phyloP scores from a whole-genome alignment of 2,797 vertebrate genomes.

The Zalophus californianus region DNA sequence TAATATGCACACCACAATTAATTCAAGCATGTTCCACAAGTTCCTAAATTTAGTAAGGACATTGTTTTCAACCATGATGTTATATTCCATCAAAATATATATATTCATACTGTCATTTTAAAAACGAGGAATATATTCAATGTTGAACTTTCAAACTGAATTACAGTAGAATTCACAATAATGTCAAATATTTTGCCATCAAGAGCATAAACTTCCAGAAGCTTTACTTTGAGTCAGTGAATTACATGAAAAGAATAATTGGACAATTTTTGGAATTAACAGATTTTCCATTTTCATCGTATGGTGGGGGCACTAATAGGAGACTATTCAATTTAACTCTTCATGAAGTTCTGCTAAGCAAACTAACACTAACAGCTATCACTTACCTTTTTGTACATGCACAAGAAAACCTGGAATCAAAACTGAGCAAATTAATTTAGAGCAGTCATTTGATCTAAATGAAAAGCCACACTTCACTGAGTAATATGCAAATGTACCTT shows the following conservation, averaged over 20 bases:
- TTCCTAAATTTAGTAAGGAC: neutral
- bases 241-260: neutral
- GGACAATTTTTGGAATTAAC: neutral
- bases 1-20: neutral
- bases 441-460: constrained; percentile 39
- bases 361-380: neutral
- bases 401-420: neutral
- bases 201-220: neutral
- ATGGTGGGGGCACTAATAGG: neutral
- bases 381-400: neutral
- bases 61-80: neutral
- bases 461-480: constrained; percentile 19
- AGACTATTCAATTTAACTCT: neutral
- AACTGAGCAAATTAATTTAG: constrained; percentile 20
- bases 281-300: neutral
- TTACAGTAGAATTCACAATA: neutral
- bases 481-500: neutral
- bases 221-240: neutral
- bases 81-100: neutral
- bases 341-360: neutral
- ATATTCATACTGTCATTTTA: neutral
- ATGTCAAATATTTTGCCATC: neutral
- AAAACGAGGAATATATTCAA: neutral
- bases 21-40: neutral
- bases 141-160: neutral